A percentile compares a stretch with the other conserved stretches of the same genome.
These are phyloP conservation scores for Rallus limicola DNA, from an alignment of 2,113 vertebrate genomes.

Conservation along the genomic window DNA sequence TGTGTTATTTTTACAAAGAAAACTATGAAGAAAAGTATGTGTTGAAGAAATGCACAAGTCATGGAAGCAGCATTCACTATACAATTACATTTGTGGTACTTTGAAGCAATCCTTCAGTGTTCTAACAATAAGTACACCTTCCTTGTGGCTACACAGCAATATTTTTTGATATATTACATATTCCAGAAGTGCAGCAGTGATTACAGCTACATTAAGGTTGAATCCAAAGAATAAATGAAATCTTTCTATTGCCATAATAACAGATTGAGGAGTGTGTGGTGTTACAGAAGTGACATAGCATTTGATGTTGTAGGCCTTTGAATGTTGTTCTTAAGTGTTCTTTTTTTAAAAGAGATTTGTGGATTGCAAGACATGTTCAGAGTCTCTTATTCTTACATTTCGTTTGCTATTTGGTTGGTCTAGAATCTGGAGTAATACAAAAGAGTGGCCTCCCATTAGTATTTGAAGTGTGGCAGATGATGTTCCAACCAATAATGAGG, in stretches of 20 bases:
- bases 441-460: background rate
- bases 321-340: background rate
- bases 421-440: background rate
- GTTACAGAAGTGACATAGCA: background rate
- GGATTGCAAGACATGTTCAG: rapidly evolving
- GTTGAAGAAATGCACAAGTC: background rate
- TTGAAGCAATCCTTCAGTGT: background rate
- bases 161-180: background rate
- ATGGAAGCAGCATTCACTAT: background rate
- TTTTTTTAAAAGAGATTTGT: background rate
- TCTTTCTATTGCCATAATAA: background rate
- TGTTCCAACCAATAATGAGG: background rate
- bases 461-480: background rate
- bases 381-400: background rate
- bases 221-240: background rate
- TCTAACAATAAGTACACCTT: background rate
- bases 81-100: background rate
- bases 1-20: background rate
- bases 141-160: background rate
- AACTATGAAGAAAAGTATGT: background rate
- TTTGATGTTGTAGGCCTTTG: background rate
- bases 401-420: background rate
- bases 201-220: background rate
- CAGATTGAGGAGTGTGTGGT: background rate
- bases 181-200: background rate